Conservation (phyloP, 2,113 vertebrate genomes). For the Heptranchias perlo region DNA sequence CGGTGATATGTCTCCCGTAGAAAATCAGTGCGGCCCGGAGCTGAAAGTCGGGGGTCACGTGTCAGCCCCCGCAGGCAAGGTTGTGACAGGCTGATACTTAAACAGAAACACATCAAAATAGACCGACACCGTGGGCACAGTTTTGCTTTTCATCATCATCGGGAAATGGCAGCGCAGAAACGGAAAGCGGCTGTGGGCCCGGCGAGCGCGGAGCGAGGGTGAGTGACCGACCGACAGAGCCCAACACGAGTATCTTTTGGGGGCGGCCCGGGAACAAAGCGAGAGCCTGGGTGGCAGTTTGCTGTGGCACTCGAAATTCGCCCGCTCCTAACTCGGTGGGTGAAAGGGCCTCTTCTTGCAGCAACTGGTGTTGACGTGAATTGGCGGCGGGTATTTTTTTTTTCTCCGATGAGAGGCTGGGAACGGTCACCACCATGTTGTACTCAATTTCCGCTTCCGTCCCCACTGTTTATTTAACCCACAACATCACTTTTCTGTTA, state of each 20-base stretch:
- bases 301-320: too few relatives aligned
- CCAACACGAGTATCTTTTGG: neutral
- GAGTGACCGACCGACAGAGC: neutral
- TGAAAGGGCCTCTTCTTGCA: neutral
- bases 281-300: neutral
- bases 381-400: neutral
- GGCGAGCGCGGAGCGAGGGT: slow-evolving; percentile 1
- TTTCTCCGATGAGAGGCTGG: neutral
- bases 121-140: neutral
- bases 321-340: neutral
- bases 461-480: neutral
- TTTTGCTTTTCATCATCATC: neutral
- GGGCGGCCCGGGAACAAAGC: neutral
- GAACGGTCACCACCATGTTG: slow-evolving; percentile 14
- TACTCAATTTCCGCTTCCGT: slow-evolving; percentile 23
- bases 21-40: neutral
- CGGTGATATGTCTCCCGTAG: neutral
- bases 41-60: neutral
- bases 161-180: slow-evolving; percentile 5
- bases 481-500: neutral
- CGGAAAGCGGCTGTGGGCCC: neutral
- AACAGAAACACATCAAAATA: neutral
- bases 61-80: neutral
- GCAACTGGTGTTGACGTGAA: neutral
- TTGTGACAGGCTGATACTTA: neutral